Conservation (phyloP, 2,113 vertebrate species). For the Puma concolor region DNA sequence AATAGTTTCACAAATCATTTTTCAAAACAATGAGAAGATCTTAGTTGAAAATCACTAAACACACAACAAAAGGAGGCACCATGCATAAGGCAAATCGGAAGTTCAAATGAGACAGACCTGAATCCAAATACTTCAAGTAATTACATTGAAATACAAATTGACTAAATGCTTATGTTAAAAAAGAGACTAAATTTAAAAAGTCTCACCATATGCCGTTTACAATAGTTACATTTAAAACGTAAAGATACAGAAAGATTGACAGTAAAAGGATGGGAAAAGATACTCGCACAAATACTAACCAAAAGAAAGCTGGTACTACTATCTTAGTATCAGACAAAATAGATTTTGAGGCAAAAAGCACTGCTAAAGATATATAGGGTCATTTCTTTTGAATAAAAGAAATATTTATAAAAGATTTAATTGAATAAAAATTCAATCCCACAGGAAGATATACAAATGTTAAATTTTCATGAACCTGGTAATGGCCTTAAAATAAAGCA, state of each 20-base stretch:
- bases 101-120: slow-evolving; percentile 17
- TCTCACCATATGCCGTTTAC: neutral
- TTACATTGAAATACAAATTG: slow-evolving; percentile 38
- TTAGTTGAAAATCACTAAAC: slow-evolving; percentile 31
- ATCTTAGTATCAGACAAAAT: slow-evolving; percentile 35
- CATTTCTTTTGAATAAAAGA: slow-evolving; percentile 22
- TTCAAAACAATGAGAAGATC: slow-evolving; percentile 14
- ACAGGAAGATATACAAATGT: neutral
- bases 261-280: slow-evolving; percentile 38
- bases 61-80: neutral
- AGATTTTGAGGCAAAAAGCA: neutral
- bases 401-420: no score
- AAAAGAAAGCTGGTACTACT: slow-evolving; percentile 21
- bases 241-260: slow-evolving; percentile 33
- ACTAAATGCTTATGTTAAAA: slow-evolving; percentile 49
- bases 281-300: slow-evolving; percentile 22
- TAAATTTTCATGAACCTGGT: slow-evolving; percentile 3
- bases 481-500: slow-evolving; percentile 35
- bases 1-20: slow-evolving; percentile 29
- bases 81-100: neutral
- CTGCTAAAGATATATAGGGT: neutral
- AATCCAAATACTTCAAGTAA: slow-evolving; percentile 3
- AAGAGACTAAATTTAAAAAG: slow-evolving; percentile 13
- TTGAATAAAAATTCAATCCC: neutral
- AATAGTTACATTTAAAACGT: slow-evolving; percentile 24